phyloP scores from a whole-genome alignment of 2,888 invertebrate genomes.

The Nycteola revayana region DNA sequence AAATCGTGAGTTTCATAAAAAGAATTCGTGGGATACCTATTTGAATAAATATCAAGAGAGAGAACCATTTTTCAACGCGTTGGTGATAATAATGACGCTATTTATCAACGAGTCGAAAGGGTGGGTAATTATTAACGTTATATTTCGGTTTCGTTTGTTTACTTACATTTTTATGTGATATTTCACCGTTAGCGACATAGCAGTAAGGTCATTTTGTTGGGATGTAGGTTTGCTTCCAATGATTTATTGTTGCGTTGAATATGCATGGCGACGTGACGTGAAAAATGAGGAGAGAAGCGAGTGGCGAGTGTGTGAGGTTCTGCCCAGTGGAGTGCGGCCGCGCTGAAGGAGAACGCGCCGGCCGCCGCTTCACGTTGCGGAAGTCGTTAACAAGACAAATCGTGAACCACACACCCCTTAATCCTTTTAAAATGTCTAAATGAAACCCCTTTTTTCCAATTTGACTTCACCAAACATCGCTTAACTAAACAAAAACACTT shows the following conservation, averaged over 20 bases:
- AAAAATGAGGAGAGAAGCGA: slow-evolving; percentile 74
- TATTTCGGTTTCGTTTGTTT: slow-evolving; percentile 74
- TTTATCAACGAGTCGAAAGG: slow-evolving; percentile 77
- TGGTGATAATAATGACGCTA: slow-evolving; percentile 78
- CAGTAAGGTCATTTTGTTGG: slow-evolving; percentile 70
- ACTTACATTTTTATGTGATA: slow-evolving; percentile 62
- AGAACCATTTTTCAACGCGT: slow-evolving; percentile 68
- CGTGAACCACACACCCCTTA: slow-evolving; percentile 58
- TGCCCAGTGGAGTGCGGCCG: slow-evolving; percentile 26
- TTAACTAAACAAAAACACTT: no score
- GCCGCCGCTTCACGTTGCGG: slow-evolving; percentile 54
- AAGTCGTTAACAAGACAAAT: slow-evolving; percentile 77
- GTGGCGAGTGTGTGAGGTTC: slow-evolving; percentile 53
- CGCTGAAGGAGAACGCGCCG: slow-evolving; percentile 19
- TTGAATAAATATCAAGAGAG: slow-evolving; percentile 74
- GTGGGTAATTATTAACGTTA: slow-evolving; percentile 78
- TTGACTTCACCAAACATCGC: slow-evolving; percentile 29
- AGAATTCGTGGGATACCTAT: slow-evolving; percentile 59
- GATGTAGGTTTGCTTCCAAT: slow-evolving; percentile 62
- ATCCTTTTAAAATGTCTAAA: slow-evolving; percentile 62
- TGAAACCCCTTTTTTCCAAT: slow-evolving; percentile 44
- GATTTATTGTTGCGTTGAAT: slow-evolving; percentile 79
- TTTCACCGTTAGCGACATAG: slow-evolving; percentile 61
- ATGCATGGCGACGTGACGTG: slow-evolving; percentile 80
- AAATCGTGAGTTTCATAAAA: slow-evolving; percentile 53